phyloP scores from a whole-genome alignment of 1,140 invertebrate genomes.

The Drosophila melanogaster region Release_6_plus_ISO1_MT NT_037436.4:1199001-1199500 shows the following conservation, averaged over 20 bases:
- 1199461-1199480: too few species aligned
- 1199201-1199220: slow-evolving; percentile 25
- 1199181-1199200: slow-evolving; percentile 38
- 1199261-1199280: slow-evolving; percentile 37
- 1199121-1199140: slow-evolving; percentile 42
- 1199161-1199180: slow-evolving; percentile 30
- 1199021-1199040: slow-evolving; percentile 9
- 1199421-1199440: not conserved
- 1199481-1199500: not conserved
- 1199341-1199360: not conserved
- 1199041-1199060: not conserved
- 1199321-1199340: slow-evolving; percentile 33
- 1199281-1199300: slow-evolving; percentile 46
- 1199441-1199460: not conserved
- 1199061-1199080: not conserved
- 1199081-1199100: slow-evolving; percentile 6
- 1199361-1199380: not conserved
- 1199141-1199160: slow-evolving; percentile 11
- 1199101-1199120: slow-evolving; percentile 37
- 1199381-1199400: not conserved
- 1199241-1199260: slow-evolving; percentile 39
- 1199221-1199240: slow-evolving; percentile 36
- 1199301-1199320: slow-evolving; percentile 45
- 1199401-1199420: too few species aligned
- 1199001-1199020: too few species aligned